phyloP scores from a whole-genome alignment of 2,797 vertebrate species.

The Liasis olivaceus region DNA sequence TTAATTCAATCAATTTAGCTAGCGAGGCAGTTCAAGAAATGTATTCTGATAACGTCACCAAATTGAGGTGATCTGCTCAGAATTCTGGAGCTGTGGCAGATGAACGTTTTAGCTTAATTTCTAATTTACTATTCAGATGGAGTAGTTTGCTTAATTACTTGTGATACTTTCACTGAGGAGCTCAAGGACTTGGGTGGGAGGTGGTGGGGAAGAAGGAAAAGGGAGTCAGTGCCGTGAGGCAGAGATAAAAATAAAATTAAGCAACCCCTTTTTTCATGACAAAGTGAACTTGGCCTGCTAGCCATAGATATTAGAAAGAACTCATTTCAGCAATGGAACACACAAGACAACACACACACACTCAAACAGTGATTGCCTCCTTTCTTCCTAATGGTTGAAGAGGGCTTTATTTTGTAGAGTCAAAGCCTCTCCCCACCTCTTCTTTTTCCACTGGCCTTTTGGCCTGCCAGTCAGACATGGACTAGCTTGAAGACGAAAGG shows the following conservation, averaged over 20 bases:
- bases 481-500: background rate
- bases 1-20: slow-evolving; percentile 84
- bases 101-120: slow-evolving; percentile 64
- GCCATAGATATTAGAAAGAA: background rate
- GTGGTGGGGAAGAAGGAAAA: background rate
- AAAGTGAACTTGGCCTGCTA: background rate
- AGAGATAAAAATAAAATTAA: background rate
- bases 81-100: slow-evolving; percentile 47
- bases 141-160: slow-evolving; percentile 36
- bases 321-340: background rate
- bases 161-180: background rate
- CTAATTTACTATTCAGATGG: slow-evolving; percentile 62
- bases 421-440: background rate
- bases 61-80: slow-evolving; percentile 54
- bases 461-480: background rate
- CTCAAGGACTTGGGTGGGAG: slow-evolving; percentile 9
- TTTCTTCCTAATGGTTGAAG: background rate
- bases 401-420: background rate
- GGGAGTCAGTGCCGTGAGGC: background rate
- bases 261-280: background rate
- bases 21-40: slow-evolving; percentile 68
- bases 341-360: background rate
- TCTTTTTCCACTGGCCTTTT: background rate
- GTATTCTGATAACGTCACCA: slow-evolving; percentile 44
- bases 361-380: background rate